Conservation (phyloP, 2,888 invertebrate genomes). For the Drosophila kokeensis region DNA sequence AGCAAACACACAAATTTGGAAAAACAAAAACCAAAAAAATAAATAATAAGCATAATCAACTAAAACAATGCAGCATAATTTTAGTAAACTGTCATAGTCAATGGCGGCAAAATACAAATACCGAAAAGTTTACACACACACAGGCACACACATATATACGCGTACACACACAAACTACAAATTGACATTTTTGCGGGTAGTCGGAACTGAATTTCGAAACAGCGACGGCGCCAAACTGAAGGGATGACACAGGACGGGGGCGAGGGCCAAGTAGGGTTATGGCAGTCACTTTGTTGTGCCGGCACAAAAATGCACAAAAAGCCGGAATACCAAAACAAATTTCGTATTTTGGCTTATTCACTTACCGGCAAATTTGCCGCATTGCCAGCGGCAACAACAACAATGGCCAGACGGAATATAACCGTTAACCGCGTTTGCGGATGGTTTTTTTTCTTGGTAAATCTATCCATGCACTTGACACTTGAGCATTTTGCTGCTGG, state of each 20-base stretch:
- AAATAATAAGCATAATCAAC: conserved; percentile 9
- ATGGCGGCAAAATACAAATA: conserved; percentile 29
- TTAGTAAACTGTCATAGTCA: conserved; percentile 10
- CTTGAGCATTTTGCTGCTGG: conserved; percentile 32
- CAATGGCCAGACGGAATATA: conserved; percentile 16
- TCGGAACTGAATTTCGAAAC: conserved; percentile 43
- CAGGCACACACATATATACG: conserved; percentile 27
- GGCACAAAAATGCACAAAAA: conserved; percentile 59
- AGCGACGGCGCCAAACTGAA: conserved; percentile 61
- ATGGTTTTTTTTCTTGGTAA: conserved; percentile 5
- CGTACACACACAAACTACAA: conserved; percentile 8
- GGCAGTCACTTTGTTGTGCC: conserved; percentile 66
- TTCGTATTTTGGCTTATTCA: conserved; percentile 34
- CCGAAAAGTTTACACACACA: conserved; percentile 31
- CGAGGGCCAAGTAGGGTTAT: conserved; percentile 11
- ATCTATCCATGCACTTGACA: conserved; percentile 27
- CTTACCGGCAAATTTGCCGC: conserved; percentile 64
- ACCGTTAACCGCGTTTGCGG: conserved; percentile 6
- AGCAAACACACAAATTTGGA: background rate
- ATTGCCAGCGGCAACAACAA: conserved; percentile 33
- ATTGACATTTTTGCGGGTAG: conserved; percentile 34
- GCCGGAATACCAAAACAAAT: conserved; percentile 52
- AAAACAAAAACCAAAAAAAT: conserved; percentile 1
- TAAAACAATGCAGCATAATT: conserved; percentile 39
- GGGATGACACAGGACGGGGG: background rate